Base-by-base conservation (phyloP, 2,113 vertebrate species). In the Podiceps cristatus region DNA sequence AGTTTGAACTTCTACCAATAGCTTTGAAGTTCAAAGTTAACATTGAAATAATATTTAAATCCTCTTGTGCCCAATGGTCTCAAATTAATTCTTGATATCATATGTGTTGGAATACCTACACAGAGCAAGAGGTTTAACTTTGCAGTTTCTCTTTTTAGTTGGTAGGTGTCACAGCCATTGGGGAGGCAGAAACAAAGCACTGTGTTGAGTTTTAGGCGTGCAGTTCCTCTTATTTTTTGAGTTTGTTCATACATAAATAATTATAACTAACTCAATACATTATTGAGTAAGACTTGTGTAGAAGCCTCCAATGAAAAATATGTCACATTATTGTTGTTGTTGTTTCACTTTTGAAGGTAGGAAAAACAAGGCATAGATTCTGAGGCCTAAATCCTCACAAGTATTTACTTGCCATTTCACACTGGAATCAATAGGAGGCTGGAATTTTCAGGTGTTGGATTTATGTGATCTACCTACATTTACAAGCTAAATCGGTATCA, bases 11-110 rank as follows among this genome's bases (percentile, higher is more conserved):
- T 90, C 93, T 47, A 97, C 91, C 96, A 97, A 93, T 77, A 92
- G 84, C 91, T 95, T 82, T 94, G 95, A 95, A 97, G 96, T 96
- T 96, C 97, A 97, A 96, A 97, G 96, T 95, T 97, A 91, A 96
- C 88, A 72, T 1, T 81, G 78, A 95, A 85, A 63, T 77, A 79
- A 68, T 84, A 79, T 86, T 94, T 91, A 78, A 97, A 96, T 74
- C 86, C 88, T 91, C 74, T 73, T 95, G 62, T 88, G 73, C 52
- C 64, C 66, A 72, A 31, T 71, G 84, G 64, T 90, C 75, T 95
- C 88, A 93, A 79, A 90, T 88, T 64, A 87, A 86, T 96, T 96
- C 80, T 95, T 86, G 66, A 60, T 93, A 88, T 80, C 72, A 50
- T 68, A 55, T 35, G 47, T 94, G 62, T 60, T 88, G 37, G 60